Evolutionary conservation across 2,797 vertebrate species (phyloP), one percentile per base, ranked within the genome.

Genomic region (Alosa sapidissima): DNA sequence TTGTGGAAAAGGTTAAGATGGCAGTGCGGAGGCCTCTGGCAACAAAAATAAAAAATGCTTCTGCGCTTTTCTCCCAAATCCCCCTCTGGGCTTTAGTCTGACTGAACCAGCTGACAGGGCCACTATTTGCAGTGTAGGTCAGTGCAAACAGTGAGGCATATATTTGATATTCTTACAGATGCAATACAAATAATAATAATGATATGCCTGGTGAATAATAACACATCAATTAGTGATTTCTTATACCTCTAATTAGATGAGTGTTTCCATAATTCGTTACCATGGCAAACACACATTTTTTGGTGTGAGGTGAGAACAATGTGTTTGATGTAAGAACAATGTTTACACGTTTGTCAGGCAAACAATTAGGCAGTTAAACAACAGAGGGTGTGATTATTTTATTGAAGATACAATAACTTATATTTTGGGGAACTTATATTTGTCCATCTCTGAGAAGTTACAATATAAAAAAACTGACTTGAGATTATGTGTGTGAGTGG

Each of bases 1-100:
- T 91, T 83, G 91, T 91, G 90, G 90, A 85, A 95, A 96, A 95
- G 94, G 95, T 95, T 95, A 95, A 94, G 92, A 93, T 89, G 92
- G 88, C 89, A 88, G 82, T 90, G 92, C 90, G 88, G 89, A 92
- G 89, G 89, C 86, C 89, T 89, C 87, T 58, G 91, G 92, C 84
- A n/a, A 60, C 16, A 55, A 55, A 55, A 55, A 55, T 5, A 55
- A 54, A 55, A 55, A 78, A 45, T 8, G 72, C 36, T 78, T 78
- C 11, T 47, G 72, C 41, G 13, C 36, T 47, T 78, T 16, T 19
- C 21, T 47, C 72, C 41, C 14, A 78, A 47, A 78, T 47, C 72
- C 5, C 86, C 86, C 86, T 81, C 72, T 82, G 84, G 68, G 90
- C 85, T 86, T 75, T 45, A 85, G 68, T 91, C 89, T 90, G 90